Percentiles rank a stretch among this genome's conserved stretches.
phyloP scores from a whole-genome alignment of 64 coral and sea anemone species.

The Exaiptasia diaphana region DNA sequence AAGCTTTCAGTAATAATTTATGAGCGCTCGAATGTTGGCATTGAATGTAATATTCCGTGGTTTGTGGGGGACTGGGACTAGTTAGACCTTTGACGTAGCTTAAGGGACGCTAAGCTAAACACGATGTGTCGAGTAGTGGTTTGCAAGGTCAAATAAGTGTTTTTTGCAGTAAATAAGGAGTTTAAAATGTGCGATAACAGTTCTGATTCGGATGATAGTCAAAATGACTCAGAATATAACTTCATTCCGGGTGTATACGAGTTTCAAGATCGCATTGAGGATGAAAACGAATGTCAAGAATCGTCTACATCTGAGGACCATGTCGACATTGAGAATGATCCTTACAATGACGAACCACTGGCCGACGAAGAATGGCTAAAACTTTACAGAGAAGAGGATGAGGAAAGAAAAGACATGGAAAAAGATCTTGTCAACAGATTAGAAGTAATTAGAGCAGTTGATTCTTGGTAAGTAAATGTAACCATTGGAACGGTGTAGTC shows the following conservation, averaged over 20 bases:
- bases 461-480: neutral
- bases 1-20: neutral
- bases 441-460: neutral
- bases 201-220: neutral
- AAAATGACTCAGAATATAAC: neutral
- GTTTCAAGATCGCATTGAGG: neutral
- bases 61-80: neutral
- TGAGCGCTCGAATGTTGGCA: neutral
- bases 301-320: neutral
- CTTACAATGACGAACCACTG: neutral
- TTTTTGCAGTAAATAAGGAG: neutral
- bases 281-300: neutral
- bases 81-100: neutral
- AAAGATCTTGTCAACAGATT: neutral
- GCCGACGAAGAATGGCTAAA: neutral
- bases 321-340: neutral
- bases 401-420: neutral
- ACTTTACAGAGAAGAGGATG: neutral
- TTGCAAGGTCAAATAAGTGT: neutral
- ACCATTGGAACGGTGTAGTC: neutral
- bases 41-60: neutral
- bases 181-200: neutral
- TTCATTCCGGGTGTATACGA: neutral
- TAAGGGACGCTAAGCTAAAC: neutral
- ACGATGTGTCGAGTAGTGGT: neutral